Base-by-base conservation (phyloP, 2,888 invertebrate genomes). In the Eucera pruinosa region DNA sequence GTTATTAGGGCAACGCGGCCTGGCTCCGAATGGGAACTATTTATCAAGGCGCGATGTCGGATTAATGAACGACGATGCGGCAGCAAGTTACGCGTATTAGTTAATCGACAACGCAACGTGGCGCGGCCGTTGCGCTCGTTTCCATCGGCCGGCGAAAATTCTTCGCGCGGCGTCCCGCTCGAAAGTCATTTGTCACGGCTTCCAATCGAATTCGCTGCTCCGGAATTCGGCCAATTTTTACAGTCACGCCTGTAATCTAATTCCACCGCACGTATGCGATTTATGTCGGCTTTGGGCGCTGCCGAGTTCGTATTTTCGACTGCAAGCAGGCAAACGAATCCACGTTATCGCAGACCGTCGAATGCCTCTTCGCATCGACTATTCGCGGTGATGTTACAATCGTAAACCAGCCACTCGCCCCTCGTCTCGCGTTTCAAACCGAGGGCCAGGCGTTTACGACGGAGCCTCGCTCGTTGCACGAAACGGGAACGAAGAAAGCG, bases 171-270 rank as follows among this genome's bases (percentile, higher is more conserved):
- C 6, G 11, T 18, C 33, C 23, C 23, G 6, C 20, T 48, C 25
- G 52, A 61, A 30, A 47, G 58, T 54, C 58, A 36, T 70, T 72
- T 70, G 72, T 72, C 60, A 60, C 43, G 15, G 18, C n/a, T n/a
- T 30, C 62, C 25, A 54, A 62, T 62, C 39, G 45, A 58, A 61
- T 69, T 43, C 45, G 15, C 39, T 25, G 47, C 11, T 18, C 13
- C 60, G 50, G 50, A 67, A 52, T 57, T 67, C 57, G 43, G 15
- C 39, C 41, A 43, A 67, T 65, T 68, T 43, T 50, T 65, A 57
- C 54, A 61, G 23, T 54, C 52, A 25, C 41, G 30, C 30, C 25
- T 43, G 23, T 27, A 54, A 61, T 54, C 54, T 45, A 70, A 41
- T 71, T 71, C 52, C 39, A 27, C 13, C 13, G 30, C 65, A 33